These are phyloP conservation scores for Cordilura impudica DNA, from an alignment of 2,888 invertebrate genomes.

Conservation along the genomic window DNA sequence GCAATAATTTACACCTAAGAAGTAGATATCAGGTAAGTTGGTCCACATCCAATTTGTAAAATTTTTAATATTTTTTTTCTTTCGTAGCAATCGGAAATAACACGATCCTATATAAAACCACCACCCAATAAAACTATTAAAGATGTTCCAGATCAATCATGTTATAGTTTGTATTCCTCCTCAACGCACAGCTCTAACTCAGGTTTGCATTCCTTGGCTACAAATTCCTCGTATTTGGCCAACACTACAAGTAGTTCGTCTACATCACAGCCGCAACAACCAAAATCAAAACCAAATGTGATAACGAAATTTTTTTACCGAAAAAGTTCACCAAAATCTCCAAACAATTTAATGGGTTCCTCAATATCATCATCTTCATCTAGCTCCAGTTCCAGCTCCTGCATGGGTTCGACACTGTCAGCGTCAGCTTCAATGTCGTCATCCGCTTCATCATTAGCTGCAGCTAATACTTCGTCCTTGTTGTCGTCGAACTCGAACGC, in stretches of 20 bases:
- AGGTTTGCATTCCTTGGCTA: slow-evolving; percentile 50
- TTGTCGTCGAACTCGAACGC: slow-evolving; percentile 67
- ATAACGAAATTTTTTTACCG: slow-evolving; percentile 78
- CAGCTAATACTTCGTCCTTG: slow-evolving; percentile 65
- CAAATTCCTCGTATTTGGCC: slow-evolving; percentile 47
- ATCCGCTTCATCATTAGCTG: slow-evolving; percentile 67
- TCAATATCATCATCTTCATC: slow-evolving; percentile 65
- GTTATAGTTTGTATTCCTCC: slow-evolving; percentile 68
- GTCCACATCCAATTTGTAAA: background rate
- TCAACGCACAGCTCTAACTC: slow-evolving; percentile 13
- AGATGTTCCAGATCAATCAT: slow-evolving; percentile 81
- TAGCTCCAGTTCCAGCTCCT: slow-evolving; percentile 61
- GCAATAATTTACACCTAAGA: slow-evolving; percentile 81
- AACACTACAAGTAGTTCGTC: slow-evolving; percentile 53
- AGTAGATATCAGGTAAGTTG: slow-evolving; percentile 81
- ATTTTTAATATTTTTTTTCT: background rate
- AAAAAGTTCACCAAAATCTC: slow-evolving; percentile 77
- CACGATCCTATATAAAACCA: slow-evolving; percentile 83
- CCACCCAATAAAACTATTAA: slow-evolving; percentile 84
- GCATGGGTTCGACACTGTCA: slow-evolving; percentile 68
- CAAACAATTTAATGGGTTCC: slow-evolving; percentile 69
- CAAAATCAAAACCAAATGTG: slow-evolving; percentile 77
- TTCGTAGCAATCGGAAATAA: slow-evolving; percentile 83
- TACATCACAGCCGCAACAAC: slow-evolving; percentile 57
- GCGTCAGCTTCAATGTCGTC: slow-evolving; percentile 72